Evolutionary conservation across 2,888 invertebrate species (phyloP), one percentile per base, ranked within the genome.

Genomic region (Macropis europaea): DNA sequence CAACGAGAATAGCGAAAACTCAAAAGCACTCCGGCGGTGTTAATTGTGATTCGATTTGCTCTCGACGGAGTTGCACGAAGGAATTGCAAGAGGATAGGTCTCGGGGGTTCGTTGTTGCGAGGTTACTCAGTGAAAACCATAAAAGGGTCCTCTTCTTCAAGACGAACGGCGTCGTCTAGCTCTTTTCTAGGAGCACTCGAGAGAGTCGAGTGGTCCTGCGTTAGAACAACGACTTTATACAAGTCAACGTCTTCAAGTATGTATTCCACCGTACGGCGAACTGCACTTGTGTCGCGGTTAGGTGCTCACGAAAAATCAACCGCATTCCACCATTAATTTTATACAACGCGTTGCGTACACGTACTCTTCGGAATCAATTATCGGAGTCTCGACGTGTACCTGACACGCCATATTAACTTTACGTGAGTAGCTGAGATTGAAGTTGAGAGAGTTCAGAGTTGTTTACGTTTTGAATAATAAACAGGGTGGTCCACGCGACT

Each of bases 141-240:
- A 52, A 56, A 69, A 71, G 75, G 53, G 70, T 78, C 57, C 63
- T 63, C 77, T 72, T 69, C 62, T 43, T 57, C 67, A 19, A 68
- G 53, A 62, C 59, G 62, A 69, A 76, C 81, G 66, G 72, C 69
- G 73, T 52, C 67, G 57, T 80, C 67, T 67, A 68, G 67, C 69
- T 80, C 76, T 78, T 76, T 68, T 66, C 77, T 75, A 70, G 74
- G 70, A 68, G 73, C 52, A 76, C 76, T 77, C 72, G 72, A 80
- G 73, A 63, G 63, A 66, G 76, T 77, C 71, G 81, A 82, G 82
- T 74, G 77, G 77, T 45, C 30, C 61, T 68, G 47, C 77, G 80
- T 77, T 80, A 67, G 73, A 80, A 80, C 77, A 79, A 80, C 79
- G 75, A 75, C 61, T 73, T 80, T 80, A 73, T 70, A 68, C 71